Percentiles rank a stretch among this genome's conserved stretches.
Evolutionary conservation across 2,797 vertebrate genomes (phyloP).

Genomic region (Phyllotis vaccarum): DNA sequence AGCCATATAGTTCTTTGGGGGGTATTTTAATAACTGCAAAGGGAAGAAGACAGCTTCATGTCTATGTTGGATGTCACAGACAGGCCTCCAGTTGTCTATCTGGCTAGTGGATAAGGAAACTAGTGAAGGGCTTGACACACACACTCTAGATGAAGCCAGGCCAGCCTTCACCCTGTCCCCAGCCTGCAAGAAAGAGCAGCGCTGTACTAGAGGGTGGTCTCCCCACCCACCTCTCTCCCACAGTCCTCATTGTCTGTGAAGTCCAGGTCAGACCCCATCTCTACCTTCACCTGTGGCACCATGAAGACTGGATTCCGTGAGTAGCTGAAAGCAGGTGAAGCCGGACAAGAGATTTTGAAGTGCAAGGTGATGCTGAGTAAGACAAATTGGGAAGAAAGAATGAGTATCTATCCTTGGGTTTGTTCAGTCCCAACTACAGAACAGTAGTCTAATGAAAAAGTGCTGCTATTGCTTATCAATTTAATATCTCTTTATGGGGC

Average conservation of each 20-base stretch:
- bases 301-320: slow-evolving; percentile 86
- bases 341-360: slow-evolving; percentile 98
- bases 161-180: neutral
- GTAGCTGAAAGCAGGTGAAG: slow-evolving; percentile 92
- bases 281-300: slow-evolving; percentile 96
- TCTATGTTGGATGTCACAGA: neutral
- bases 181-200: neutral
- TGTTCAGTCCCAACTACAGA: neutral
- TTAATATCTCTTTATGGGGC: neutral
- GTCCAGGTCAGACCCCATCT: slow-evolving; percentile 96
- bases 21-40: slow-evolving; percentile 31
- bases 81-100: neutral
- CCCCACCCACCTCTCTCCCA: slow-evolving; percentile 91
- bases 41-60: neutral
- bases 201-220: slow-evolving; percentile 93
- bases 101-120: neutral
- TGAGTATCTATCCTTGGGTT: neutral
- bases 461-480: neutral
- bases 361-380: slow-evolving; percentile 95
- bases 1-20: slow-evolving; percentile 17
- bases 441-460: neutral
- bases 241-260: slow-evolving; percentile 91
- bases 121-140: neutral
- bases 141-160: neutral
- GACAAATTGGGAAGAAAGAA: neutral